Evolutionary conservation across 2,888 invertebrate genomes (phyloP).

Genomic region (Labia minor): DNA sequence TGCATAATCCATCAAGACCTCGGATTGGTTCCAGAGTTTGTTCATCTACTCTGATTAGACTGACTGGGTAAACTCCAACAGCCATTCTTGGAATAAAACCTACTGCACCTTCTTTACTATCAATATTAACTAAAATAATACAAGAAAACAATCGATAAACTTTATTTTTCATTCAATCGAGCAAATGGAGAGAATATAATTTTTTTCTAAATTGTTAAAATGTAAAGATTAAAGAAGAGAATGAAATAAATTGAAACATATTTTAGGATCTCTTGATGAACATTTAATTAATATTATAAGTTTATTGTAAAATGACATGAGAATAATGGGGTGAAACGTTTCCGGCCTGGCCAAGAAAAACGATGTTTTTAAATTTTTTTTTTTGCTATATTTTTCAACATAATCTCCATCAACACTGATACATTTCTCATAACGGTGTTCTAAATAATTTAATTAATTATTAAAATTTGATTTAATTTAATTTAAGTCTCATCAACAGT

Average conservation of each 20-base stretch:
- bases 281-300: no score
- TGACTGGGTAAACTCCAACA: slow-evolving; percentile 40
- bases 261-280: no score
- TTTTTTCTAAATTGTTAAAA: background rate
- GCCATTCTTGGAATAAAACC: slow-evolving; percentile 46
- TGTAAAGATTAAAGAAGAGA: background rate
- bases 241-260: background rate
- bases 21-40: slow-evolving; percentile 62
- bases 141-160: background rate
- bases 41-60: slow-evolving; percentile 51
- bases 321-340: no score
- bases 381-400: no score
- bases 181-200: background rate
- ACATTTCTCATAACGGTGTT: no score
- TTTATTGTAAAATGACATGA: no score
- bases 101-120: slow-evolving; percentile 54
- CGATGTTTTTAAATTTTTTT: no score
- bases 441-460: no score
- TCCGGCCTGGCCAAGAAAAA: no score
- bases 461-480: no score
- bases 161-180: slow-evolving; percentile 17
- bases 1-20: slow-evolving; percentile 47
- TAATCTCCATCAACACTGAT: no score
- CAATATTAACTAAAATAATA: slow-evolving; percentile 47
- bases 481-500: no score